Base-by-base conservation (phyloP, 2,113 vertebrate species). In the Nicator chloris region DNA sequence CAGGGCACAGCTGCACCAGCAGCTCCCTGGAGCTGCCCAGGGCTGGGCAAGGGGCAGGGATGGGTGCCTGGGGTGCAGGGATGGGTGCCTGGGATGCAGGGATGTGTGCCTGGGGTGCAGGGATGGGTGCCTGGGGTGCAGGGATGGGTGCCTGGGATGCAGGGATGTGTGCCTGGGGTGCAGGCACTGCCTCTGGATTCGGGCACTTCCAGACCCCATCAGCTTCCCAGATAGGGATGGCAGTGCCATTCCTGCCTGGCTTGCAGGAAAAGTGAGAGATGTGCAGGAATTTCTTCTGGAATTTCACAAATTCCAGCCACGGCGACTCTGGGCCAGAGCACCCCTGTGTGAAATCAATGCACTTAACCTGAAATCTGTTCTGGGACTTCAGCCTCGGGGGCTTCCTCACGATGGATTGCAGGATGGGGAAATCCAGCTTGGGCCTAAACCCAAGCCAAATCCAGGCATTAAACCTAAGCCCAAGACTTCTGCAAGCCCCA, bases 131-230 rank as follows among this genome's bases (percentile, higher is more conserved):
- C 15, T 0, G n/a, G n/a, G n/a, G n/a, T n/a, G 59, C 77, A 47
- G 72, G 68, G 42, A 21, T 5, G 14, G 39, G 13, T 42, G 18
- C 30, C 15, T 0, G n/a, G n/a, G n/a, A n/a, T n/a, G n/a, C n/a
- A n/a, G n/a, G n/a, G n/a, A n/a, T n/a, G n/a, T n/a, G n/a, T n/a
- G n/a, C n/a, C n/a, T n/a, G n/a, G n/a, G 45, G 15, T 61, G 21
- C 21, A 33, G 76, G 24, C 7, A 3, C 19, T 49, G 37, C 50
- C 40, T 53, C n/a, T 0, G 1, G 9, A 1, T 3, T 4, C 0
- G 31, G 39, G 7, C 2, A 4, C 4, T 70, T 47, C 33, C 1
- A 8, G 16, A 23, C 10, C 37, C 15, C 81, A 51, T 1, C 47
- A 82, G 39, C 75, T 39, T 16, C 64, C 44, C 49, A 51, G 57